These are phyloP conservation scores for Mesembrinibis cayennensis DNA, from an alignment of 2,113 vertebrate genomes.

Conservation along the genomic window DNA sequence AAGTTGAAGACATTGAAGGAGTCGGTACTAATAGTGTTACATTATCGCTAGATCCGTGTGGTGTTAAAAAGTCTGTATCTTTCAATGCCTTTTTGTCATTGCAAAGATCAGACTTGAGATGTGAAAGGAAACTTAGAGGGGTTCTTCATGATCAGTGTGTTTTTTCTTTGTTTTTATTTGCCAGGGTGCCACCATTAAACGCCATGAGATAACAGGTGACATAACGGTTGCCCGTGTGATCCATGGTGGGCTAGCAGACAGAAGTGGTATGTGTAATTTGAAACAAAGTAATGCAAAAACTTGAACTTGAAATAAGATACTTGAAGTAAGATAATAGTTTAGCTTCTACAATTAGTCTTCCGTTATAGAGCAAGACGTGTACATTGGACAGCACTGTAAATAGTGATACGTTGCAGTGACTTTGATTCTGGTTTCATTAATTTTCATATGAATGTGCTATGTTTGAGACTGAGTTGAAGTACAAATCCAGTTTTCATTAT, in stretches of 20 bases:
- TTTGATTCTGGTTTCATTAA: background rate
- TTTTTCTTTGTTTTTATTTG: background rate
- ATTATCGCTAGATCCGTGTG: background rate
- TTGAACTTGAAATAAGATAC: background rate
- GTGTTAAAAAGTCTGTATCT: background rate
- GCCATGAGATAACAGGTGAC: constrained; percentile 89
- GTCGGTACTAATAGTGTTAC: background rate
- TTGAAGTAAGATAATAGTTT: background rate
- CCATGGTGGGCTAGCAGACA: constrained; percentile 91
- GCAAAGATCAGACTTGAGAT: background rate
- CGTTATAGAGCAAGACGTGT: background rate
- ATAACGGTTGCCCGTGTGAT: constrained; percentile 94
- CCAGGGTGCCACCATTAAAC: constrained; percentile 96
- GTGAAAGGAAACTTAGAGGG: background rate
- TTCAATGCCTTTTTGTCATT: background rate
- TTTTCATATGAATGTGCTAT: background rate
- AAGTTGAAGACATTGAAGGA: background rate
- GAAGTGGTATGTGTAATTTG: constrained; percentile 82
- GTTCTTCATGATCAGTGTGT: background rate
- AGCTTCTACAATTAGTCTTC: background rate
- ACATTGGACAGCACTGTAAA: background rate
- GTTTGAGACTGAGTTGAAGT: background rate
- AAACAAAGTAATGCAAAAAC: background rate
- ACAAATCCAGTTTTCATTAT: background rate
- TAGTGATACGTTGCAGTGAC: background rate